Evolutionary conservation across 30 jellyfish, hydroid and myxozoan genomes (phyloP).

Genomic region (Hydra vulgaris): DNA sequence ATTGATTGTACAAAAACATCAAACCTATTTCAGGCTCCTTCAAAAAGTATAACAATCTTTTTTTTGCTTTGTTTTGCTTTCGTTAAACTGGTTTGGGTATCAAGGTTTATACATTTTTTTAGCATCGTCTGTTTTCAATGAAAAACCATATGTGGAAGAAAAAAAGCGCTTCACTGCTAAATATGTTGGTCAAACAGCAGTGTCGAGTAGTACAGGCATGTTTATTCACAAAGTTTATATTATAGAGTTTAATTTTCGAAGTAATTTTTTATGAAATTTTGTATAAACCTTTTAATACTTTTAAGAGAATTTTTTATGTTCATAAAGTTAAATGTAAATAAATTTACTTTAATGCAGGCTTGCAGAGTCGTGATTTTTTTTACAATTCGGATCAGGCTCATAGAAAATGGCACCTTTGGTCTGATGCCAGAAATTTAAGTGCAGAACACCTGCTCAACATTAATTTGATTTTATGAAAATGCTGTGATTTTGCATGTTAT

Average conservation of each 20-base stretch:
- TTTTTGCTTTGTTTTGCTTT: not conserved
- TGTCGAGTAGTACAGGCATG: conserved; percentile 68
- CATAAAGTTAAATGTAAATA: too few species aligned
- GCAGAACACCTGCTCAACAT: too few species aligned
- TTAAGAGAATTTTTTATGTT: too few species aligned
- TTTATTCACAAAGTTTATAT: too few species aligned
- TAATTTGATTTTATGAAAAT: too few species aligned
- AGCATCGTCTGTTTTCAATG: conserved; percentile 78
- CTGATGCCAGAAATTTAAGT: too few species aligned
- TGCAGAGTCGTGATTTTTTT: too few species aligned
- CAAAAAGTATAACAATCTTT: conserved; percentile 18
- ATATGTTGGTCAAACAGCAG: conserved; percentile 92
- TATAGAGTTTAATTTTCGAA: not conserved
- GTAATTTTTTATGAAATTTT: not conserved
- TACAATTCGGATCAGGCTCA: too few species aligned
- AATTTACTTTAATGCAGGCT: too few species aligned
- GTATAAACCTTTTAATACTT: not conserved
- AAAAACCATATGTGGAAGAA: conserved; percentile 81
- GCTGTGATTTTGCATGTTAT: too few species aligned
- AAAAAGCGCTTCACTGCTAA: conserved; percentile 90
- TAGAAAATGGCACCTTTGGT: too few species aligned
- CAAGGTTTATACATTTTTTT: conserved; percentile 13
- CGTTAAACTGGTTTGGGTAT: too few species aligned
- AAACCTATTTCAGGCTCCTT: conserved; percentile 67
- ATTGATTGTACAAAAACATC: conserved; percentile 42